These are phyloP conservation scores for Synanthedon myopaeformis DNA, from an alignment of 2,888 invertebrate species.

Conservation along the genomic window DNA sequence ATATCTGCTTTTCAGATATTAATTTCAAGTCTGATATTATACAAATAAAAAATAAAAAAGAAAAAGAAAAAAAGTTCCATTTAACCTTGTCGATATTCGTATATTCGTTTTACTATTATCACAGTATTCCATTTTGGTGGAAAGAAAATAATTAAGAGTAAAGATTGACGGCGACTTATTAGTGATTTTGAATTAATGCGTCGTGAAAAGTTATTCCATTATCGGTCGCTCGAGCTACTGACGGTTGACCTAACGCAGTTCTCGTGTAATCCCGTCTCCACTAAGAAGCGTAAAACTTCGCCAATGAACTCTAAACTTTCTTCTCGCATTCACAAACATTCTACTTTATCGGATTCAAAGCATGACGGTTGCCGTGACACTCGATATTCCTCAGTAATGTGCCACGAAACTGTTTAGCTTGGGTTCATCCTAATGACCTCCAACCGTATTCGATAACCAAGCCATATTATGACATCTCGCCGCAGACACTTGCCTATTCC, in stretches of 20 bases:
- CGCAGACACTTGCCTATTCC: neutral
- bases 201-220: conserved; percentile 47
- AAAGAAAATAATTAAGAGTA: too few species aligned
- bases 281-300: conserved; percentile 44
- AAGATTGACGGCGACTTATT: neutral
- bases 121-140: too few species aligned
- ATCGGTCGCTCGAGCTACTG: conserved; percentile 19
- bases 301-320: conserved; percentile 36
- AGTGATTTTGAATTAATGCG: conserved; percentile 24
- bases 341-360: conserved; percentile 35
- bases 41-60: too few species aligned
- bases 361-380: conserved; percentile 17
- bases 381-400: conserved; percentile 28
- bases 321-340: conserved; percentile 61
- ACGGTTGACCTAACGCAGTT: conserved; percentile 56
- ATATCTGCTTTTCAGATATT: too few species aligned
- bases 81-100: too few species aligned
- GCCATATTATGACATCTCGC: neutral
- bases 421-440: neutral
- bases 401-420: neutral
- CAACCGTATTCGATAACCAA: neutral
- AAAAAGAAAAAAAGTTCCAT: too few species aligned
- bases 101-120: too few species aligned
- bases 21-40: too few species aligned
- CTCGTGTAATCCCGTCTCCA: conserved; percentile 52